phyloP scores from a whole-genome alignment of 2,797 vertebrate genomes.

The Micromesistius poutassou region DNA sequence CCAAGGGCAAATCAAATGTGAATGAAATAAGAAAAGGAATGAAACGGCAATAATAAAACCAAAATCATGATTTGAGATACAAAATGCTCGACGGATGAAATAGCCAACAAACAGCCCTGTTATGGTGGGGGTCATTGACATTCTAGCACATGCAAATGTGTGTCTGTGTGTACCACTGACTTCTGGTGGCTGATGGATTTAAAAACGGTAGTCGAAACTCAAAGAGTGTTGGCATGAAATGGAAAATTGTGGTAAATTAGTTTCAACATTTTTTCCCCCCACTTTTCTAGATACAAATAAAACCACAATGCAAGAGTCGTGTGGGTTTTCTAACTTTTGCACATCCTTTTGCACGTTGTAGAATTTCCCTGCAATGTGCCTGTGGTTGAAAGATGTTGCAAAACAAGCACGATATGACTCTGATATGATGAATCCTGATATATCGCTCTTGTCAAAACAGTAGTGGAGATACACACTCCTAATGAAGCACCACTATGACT shows the following conservation, averaged over 20 bases:
- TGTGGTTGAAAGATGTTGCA: background rate
- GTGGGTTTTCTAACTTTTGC: background rate
- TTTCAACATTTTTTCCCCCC: background rate
- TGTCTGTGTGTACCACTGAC: too few relatives aligned
- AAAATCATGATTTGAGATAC: too few relatives aligned
- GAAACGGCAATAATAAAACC: slow-evolving; percentile 38
- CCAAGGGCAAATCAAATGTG: slow-evolving; percentile 54
- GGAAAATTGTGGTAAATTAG: background rate
- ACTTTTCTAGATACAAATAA: background rate
- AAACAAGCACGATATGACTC: background rate
- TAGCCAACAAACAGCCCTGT: too few relatives aligned
- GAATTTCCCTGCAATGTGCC: background rate
- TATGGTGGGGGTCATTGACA: too few relatives aligned
- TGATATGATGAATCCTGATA: background rate
- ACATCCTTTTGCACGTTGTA: background rate
- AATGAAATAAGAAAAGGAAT: slow-evolving; percentile 52
- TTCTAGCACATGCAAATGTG: background rate
- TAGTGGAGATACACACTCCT: background rate
- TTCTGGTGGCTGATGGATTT: too few relatives aligned
- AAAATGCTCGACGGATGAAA: too few relatives aligned
- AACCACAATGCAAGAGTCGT: background rate
- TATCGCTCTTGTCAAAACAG: background rate
- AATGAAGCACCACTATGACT: background rate
- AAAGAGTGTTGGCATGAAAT: background rate
- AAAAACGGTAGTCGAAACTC: too few relatives aligned